Base-by-base conservation (phyloP, 2,113 vertebrate species). In the Tenebrosternarchus preto region DNA sequence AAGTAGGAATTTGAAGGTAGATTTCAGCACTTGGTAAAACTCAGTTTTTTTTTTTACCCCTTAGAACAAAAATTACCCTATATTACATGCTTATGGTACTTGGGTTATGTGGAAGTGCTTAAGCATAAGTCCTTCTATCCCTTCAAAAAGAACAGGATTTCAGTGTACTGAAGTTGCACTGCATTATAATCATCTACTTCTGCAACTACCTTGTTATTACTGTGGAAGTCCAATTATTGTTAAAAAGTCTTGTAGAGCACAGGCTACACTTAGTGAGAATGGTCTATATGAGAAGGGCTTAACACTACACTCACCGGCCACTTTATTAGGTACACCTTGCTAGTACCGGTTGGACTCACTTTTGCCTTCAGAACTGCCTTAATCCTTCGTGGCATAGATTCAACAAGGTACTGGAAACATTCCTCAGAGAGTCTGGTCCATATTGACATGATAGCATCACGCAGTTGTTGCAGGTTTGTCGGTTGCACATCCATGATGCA, bases 1-100 rank as follows among this genome's bases (percentile, higher is more conserved):
- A 68, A 88, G 89, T 76, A 82, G 85, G 86, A 85, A 84, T 90
- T 88, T 88, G n/a, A 16, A 53, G 73, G 60, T 70, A 12, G 56
- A 20, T 76, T 61, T 76, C 66, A 53, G 57, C 29, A 63, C 39
- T 71, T 78, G 53, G 56, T 56, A 53, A 59, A 76, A 74, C 22
- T 67, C 1, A 0, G 7, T 0, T 67, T 25, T 24, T 56, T 57
- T 36, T 16, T n/a, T n/a, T n/a, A n/a, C n/a, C 5, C 27, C 24
- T n/a, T 5, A 68, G 19, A 7, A 17, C 46, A 2, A 53, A 19
- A 64, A 39, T 39, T 68, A 39, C 29, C 25, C 50, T 19, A 33
- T 53, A n/a, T 43, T 22, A 50, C 36, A 72, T 16, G 8, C 16
- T 60, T 70, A 4, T 31, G 43, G 36, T 46, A 55, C 17, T 25